phyloP scores from a whole-genome alignment of 2,113 vertebrate species.

The Willisornis vidua region DNA sequence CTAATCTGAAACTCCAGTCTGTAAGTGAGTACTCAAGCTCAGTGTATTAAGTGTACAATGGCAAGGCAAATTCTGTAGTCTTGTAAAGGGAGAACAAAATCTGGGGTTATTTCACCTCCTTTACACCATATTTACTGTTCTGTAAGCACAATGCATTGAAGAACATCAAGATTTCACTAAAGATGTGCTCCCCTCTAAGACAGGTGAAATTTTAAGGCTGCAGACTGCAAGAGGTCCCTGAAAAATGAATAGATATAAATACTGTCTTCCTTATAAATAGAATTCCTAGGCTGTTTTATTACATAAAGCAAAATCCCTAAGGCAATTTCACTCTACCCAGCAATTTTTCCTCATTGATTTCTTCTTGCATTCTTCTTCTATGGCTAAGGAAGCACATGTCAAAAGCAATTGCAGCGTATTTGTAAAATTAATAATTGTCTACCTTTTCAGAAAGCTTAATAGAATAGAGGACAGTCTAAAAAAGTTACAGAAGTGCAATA shows the following conservation, averaged over 20 bases:
- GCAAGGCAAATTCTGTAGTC: not conserved
- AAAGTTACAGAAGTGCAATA: not conserved
- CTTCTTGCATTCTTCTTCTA: slow-evolving; percentile 25
- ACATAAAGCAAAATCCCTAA: slow-evolving; percentile 24
- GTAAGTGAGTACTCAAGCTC: not conserved
- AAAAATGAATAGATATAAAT: slow-evolving; percentile 40
- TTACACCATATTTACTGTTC: not conserved
- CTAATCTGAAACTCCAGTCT: not conserved
- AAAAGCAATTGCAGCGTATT: slow-evolving; percentile 42
- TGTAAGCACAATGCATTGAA: not conserved
- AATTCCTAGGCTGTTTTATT: slow-evolving; percentile 10
- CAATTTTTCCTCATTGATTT: slow-evolving; percentile 41
- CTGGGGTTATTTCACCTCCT: not conserved
- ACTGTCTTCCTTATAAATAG: slow-evolving; percentile 21
- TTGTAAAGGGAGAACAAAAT: not conserved
- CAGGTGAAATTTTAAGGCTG: slow-evolving; percentile 7
- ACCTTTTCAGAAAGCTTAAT: slow-evolving; percentile 32
- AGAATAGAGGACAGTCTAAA: not conserved
- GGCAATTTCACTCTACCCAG: slow-evolving; percentile 8
- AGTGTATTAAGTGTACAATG: not conserved
- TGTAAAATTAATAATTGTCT: slow-evolving; percentile 34
- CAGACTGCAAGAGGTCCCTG: not conserved
- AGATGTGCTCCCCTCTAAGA: not conserved
- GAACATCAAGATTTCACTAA: not conserved
- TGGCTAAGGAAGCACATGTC: slow-evolving; percentile 24